phyloP scores from a whole-genome alignment of 2,113 vertebrate species.

The Bathybates hornii region DNA sequence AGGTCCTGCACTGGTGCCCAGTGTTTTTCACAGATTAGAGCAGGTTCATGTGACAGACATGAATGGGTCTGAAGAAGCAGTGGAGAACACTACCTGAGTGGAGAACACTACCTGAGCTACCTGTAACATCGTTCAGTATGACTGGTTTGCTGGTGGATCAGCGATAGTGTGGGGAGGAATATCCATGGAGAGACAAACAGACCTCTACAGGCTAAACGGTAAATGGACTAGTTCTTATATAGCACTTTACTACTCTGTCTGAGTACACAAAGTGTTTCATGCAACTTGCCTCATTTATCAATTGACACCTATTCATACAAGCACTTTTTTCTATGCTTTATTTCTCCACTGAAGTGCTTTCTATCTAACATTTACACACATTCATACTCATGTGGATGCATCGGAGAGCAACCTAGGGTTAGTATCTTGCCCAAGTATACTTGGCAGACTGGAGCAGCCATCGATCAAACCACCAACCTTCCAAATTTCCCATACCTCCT shows the following conservation, averaged over 20 bases:
- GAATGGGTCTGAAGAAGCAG: background rate
- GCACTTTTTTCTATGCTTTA: background rate
- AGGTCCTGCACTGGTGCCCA: background rate
- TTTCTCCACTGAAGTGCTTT: background rate
- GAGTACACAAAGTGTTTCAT: background rate
- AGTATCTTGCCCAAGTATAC: background rate
- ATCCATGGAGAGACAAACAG: background rate
- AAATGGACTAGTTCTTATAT: background rate
- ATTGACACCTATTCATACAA: background rate
- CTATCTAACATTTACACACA: background rate
- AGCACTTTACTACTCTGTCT: background rate
- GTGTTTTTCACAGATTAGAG: background rate
- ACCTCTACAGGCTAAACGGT: background rate
- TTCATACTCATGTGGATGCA: background rate
- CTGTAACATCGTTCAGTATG: background rate
- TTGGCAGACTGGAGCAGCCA: background rate
- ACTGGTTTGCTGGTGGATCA: background rate
- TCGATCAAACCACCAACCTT: background rate
- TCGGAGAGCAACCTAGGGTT: background rate
- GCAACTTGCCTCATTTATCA: background rate
- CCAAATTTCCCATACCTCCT: background rate
- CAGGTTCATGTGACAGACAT: background rate
- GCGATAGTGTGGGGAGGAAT: background rate
- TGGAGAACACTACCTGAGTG: background rate
- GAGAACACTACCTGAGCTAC: background rate